phyloP scores from a whole-genome alignment of 2,797 vertebrate genomes.

The Eulemur albifrons region DNA sequence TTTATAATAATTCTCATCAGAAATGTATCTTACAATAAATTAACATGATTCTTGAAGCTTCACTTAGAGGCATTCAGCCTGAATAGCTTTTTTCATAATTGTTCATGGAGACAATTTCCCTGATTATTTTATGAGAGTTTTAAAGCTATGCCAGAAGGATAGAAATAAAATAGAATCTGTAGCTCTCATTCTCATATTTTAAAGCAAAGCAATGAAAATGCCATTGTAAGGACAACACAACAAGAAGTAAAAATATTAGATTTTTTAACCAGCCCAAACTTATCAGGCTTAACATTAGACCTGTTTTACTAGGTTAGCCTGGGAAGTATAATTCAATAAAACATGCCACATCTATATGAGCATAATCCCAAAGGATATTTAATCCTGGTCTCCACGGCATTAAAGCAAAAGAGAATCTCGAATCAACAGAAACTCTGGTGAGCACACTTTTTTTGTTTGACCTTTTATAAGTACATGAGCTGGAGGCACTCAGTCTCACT shows the following conservation, averaged over 20 bases:
- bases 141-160: not conserved
- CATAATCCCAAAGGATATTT: not conserved
- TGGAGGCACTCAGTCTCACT: not conserved
- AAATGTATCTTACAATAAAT: slow-evolving; percentile 32
- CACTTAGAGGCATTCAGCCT: slow-evolving; percentile 44
- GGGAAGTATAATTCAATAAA: slow-evolving; percentile 19
- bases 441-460: not conserved
- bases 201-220: slow-evolving; percentile 40
- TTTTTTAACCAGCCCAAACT: slow-evolving; percentile 20
- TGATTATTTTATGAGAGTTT: slow-evolving; percentile 48
- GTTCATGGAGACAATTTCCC: slow-evolving; percentile 58
- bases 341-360: not conserved
- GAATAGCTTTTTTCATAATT: slow-evolving; percentile 23
- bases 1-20: slow-evolving; percentile 38
- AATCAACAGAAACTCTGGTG: not conserved
- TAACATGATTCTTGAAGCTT: slow-evolving; percentile 39
- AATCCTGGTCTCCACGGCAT: not conserved
- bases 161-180: slow-evolving; percentile 35
- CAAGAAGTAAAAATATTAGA: slow-evolving; percentile 17
- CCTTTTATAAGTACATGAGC: not conserved
- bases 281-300: slow-evolving; percentile 29
- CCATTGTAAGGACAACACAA: not conserved
- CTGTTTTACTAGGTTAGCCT: not conserved
- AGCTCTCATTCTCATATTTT: slow-evolving; percentile 12
- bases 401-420: slow-evolving; percentile 5